Evolutionary conservation across 1,140 invertebrate species (phyloP), one percentile per base, ranked within the genome.

Genomic region (Penaeus indicus): DNA sequence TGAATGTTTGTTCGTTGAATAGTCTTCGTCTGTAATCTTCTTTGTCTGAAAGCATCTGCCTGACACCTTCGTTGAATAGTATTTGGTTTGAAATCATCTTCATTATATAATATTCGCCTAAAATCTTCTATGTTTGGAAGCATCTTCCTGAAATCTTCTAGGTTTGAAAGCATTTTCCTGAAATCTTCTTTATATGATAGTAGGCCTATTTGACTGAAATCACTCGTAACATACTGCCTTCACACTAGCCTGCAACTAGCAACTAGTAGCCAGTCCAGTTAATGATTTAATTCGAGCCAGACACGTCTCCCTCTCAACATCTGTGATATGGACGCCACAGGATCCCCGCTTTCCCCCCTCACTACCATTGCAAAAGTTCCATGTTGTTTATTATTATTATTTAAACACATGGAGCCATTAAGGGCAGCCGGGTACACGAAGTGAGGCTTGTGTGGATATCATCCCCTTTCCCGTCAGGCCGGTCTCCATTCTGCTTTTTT

Each of bases 371-470:
- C 72, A 27, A 32, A 38, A 81, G 63, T 67, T 61, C 60, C 64
- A 72, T 77, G 85, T 64, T 86, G 77, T 84, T 88, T 88, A 88
- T 88, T 88, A 88, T 83, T 88, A 88, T 88, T 88, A 88, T 88
- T 84, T 88, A 88, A 88, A 82, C 86, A 88, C 84, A 88, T 88
- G 81, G 86, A 62, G 77, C 86, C 72, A 88, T 88, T 88, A 88
- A 78, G 32, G 60, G n/a, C 67, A 25, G 38, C 69, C 54, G 69
- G 54, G 67, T 88, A 38, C 82, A 84, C 62, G 62, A 18, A 47
- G 78, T 38, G 18, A 54, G 78, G 85, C 18, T 21, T 32, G 64
- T 19, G 83, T 38, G 61, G 61, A 67, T 87, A 69, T 81, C 32
- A 82, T 81, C 78, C 61, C n/a, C 18, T 22, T 19, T 10, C 22